Evolutionary conservation across 1,140 invertebrate genomes (phyloP), one percentile per base, ranked within the genome.

Genomic region (Copidosoma floridanum): DNA sequence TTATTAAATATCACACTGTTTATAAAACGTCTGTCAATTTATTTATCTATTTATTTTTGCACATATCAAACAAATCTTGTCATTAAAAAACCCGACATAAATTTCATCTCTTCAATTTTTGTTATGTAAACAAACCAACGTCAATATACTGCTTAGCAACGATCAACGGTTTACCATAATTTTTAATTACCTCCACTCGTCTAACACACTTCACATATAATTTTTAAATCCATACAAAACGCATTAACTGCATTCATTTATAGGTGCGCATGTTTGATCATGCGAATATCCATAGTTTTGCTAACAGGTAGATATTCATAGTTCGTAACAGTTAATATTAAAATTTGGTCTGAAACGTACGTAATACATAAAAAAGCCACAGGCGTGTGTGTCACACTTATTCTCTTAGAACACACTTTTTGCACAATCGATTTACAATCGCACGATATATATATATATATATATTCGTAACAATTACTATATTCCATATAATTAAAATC

Each of bases 1-100:
- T 69, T 64, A 62, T 67, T 64, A 63, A 55, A 65, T 68, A 68
- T 72, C 68, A 72, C 71, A 73, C 67, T 65, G 46, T 68, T 65
- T 71, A 70, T 66, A 69, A 74, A 72, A 74, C 35, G 56, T 63
- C 14, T 61, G 24, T 53, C 29, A 46, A 53, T 53, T 53, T 46
- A 59, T 46, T 46, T 43, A 38, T 55, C 26, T 16, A 41, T 10
- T 11, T 5, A 41, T 5, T 41, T 41, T 35, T 35, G 32, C 32
- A 35, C 6, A 35, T 35, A 8, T 35, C 7, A 35, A 14, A 35
- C 32, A 35, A 14, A 35, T n/a, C n/a, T n/a, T n/a, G n/a, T n/a
- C n/a, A n/a, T n/a, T n/a, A n/a, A n/a, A n/a, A n/a, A n/a, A n/a
- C n/a, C n/a, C 29, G 29, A 32, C 29, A 32, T 32, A 32, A 32